phyloP scores from a whole-genome alignment of 2,797 vertebrate genomes.

The Garrulus glandarius region DNA sequence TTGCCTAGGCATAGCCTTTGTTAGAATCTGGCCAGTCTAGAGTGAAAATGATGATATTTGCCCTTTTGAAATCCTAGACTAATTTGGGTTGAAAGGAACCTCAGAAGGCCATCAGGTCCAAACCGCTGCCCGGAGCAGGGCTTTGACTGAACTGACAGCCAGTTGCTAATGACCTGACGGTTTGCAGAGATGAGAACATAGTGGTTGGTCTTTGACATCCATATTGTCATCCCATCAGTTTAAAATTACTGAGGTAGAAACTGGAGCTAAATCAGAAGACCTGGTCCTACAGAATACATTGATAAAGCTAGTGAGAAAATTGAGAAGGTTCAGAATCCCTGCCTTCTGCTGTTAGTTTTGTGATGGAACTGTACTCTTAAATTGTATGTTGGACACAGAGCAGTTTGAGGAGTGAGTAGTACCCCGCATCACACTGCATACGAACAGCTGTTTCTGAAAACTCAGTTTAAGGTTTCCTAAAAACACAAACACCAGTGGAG shows the following conservation, averaged over 20 bases:
- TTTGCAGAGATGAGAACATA: background rate
- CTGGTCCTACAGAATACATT: background rate
- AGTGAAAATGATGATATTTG: background rate
- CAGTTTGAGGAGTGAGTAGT: background rate
- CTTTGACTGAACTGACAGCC: background rate
- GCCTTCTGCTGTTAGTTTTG: background rate
- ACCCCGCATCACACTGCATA: background rate
- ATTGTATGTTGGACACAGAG: background rate
- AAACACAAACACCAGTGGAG: background rate
- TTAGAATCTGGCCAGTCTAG: background rate
- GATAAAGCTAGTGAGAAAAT: background rate
- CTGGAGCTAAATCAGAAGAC: background rate
- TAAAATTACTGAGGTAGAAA: background rate
- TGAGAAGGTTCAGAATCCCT: background rate
- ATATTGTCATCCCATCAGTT: background rate
- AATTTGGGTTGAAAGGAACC: background rate
- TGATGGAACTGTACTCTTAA: background rate
- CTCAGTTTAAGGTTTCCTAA: background rate
- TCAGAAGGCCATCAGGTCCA: background rate
- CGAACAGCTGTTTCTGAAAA: background rate
- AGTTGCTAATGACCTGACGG: background rate
- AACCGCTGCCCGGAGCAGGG: background rate
- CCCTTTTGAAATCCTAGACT: rapidly evolving
- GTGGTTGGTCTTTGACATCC: background rate
- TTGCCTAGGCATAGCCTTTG: background rate